Percentiles rank a stretch among this genome's conserved stretches.
These are phyloP conservation scores for Hylaeus anthracinus DNA, from an alignment of 1,140 invertebrate genomes.

Conservation along the genomic window DNA sequence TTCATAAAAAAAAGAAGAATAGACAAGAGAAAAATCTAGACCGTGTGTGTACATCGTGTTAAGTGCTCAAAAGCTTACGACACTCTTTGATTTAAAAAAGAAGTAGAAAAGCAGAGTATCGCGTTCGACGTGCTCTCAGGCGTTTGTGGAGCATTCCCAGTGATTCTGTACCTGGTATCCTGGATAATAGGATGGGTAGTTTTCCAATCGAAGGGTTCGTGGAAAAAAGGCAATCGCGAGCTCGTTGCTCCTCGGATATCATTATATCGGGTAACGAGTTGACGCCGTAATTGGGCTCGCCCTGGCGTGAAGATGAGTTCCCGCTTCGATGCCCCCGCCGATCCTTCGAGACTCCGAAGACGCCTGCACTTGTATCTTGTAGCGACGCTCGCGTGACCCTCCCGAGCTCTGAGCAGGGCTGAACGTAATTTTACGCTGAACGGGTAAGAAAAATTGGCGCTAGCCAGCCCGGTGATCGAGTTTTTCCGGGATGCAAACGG, in stretches of 20 bases:
- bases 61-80: too few relatives aligned
- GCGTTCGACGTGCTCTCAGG: neutral
- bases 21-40: too few relatives aligned
- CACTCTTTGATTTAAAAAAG: too few relatives aligned
- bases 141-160: too few relatives aligned
- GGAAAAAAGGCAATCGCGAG: slow-evolving; percentile 5
- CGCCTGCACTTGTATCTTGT: neutral
- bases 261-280: slow-evolving; percentile 37
- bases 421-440: slow-evolving; percentile 62
- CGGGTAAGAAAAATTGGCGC: slow-evolving; percentile 63
- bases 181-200: neutral
- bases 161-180: too few relatives aligned
- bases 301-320: slow-evolving; percentile 15
- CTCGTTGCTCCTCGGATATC: neutral
- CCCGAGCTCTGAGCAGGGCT: neutral
- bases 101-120: neutral
- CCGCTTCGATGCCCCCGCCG: neutral
- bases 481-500: neutral
- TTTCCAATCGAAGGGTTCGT: neutral
- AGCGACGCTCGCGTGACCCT: neutral
- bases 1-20: too few relatives aligned
- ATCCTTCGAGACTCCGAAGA: slow-evolving; percentile 9
- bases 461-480: slow-evolving; percentile 25
- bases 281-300: slow-evolving; percentile 34
- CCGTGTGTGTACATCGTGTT: too few relatives aligned